These are phyloP conservation scores for Pontoporia blainvillei DNA, from an alignment of 2,113 vertebrate species.

Conservation along the genomic window DNA sequence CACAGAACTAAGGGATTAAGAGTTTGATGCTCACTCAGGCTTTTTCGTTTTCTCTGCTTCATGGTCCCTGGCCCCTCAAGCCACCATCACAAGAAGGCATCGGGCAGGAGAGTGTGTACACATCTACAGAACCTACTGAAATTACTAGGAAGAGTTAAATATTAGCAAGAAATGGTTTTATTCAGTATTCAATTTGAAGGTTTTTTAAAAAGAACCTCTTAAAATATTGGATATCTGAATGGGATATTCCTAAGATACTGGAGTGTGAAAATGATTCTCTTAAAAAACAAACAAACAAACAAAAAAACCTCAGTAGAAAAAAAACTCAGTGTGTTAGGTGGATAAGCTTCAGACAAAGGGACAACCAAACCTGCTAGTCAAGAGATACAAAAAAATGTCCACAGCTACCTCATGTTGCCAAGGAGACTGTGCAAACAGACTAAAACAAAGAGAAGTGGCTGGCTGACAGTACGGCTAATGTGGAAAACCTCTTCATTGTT, in stretches of 20 bases:
- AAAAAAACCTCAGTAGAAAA: neutral
- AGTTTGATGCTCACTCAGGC: neutral
- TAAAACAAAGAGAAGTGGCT: slow-evolving; percentile 79
- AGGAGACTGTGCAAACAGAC: slow-evolving; percentile 82
- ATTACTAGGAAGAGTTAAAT: neutral
- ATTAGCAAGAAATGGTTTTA: neutral
- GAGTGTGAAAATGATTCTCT: neutral
- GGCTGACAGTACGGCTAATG: slow-evolving; percentile 61
- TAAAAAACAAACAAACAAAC: neutral
- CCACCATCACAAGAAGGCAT: neutral
- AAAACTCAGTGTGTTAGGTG: slow-evolving; percentile 17
- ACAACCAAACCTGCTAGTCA: slow-evolving; percentile 66
- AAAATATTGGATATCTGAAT: neutral
- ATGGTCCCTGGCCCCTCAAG: neutral
- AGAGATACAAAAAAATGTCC: slow-evolving; percentile 74
- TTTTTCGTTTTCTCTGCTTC: neutral
- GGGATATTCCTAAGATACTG: slow-evolving; percentile 25
- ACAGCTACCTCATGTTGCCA: slow-evolving; percentile 79
- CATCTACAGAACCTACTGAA: neutral
- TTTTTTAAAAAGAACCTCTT: neutral
- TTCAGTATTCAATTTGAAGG: neutral
- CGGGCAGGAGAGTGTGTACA: neutral
- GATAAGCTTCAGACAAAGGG: slow-evolving; percentile 62
- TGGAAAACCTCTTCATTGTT: slow-evolving; percentile 74
- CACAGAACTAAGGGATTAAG: neutral